These are phyloP conservation scores for Megamerina dolium DNA, from an alignment of 2,888 invertebrate genomes.

Conservation along the genomic window DNA sequence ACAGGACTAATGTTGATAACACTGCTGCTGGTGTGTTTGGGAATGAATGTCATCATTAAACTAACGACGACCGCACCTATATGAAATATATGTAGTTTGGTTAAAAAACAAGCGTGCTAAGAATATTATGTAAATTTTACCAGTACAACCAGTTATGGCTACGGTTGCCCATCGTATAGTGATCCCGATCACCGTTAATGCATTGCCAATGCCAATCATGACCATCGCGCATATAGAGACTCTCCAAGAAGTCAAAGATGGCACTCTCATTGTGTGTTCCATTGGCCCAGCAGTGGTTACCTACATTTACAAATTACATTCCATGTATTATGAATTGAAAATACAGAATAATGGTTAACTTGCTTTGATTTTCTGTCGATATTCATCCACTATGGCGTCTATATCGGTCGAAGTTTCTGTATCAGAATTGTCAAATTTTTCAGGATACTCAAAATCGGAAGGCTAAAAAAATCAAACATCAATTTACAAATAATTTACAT, in stretches of 20 bases:
- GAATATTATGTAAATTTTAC: slow-evolving; percentile 18
- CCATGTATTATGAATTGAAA: neutral
- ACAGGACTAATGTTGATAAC: slow-evolving; percentile 43
- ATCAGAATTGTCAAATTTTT: slow-evolving; percentile 55
- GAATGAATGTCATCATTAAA: slow-evolving; percentile 46
- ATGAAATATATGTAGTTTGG: neutral
- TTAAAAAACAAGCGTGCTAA: neutral
- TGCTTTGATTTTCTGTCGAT: slow-evolving; percentile 65
- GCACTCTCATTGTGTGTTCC: slow-evolving; percentile 45
- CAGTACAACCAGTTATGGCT: slow-evolving; percentile 37
- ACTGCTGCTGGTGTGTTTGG: slow-evolving; percentile 45
- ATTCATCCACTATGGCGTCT: slow-evolving; percentile 71
- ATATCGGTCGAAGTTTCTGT: slow-evolving; percentile 70
- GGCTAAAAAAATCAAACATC: slow-evolving; percentile 25
- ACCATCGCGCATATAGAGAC: slow-evolving; percentile 43
- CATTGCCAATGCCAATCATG: slow-evolving; percentile 38
- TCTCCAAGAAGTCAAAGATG: slow-evolving; percentile 46
- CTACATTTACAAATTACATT: slow-evolving; percentile 20
- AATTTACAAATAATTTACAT: too few relatives aligned
- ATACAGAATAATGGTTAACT: neutral
- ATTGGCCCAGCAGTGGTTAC: slow-evolving; percentile 49
- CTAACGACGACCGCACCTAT: slow-evolving; percentile 41
- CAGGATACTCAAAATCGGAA: slow-evolving; percentile 45
- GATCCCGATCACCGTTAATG: slow-evolving; percentile 37
- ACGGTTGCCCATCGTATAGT: slow-evolving; percentile 36